Evolutionary conservation across 2,113 vertebrate genomes (phyloP).

Genomic region (Capreolus pygargus): DNA sequence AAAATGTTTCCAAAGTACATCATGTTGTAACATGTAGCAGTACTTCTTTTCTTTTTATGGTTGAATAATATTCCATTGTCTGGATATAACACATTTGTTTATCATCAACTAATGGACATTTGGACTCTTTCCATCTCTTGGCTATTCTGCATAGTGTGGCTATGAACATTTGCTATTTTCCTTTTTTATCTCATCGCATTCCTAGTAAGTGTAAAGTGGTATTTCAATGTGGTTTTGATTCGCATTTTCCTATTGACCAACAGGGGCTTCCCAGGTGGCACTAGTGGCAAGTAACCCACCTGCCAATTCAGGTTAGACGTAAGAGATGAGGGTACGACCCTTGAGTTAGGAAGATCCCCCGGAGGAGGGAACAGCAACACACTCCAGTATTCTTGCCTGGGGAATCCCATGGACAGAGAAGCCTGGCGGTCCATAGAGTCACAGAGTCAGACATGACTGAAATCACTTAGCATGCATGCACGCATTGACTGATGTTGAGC

Average conservation of each 20-base stretch:
- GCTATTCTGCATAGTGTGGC: neutral
- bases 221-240: neutral
- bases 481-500: neutral
- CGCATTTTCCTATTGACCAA: neutral
- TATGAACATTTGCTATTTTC: neutral
- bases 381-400: neutral
- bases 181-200: neutral
- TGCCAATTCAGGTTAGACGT: neutral
- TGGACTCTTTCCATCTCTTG: neutral
- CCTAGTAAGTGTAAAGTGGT: neutral
- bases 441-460: neutral
- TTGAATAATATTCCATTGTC: neutral
- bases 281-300: neutral
- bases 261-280: neutral
- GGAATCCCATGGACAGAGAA: neutral
- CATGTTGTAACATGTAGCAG: neutral
- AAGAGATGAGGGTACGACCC: neutral
- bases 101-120: neutral
- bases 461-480: neutral
- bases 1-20: neutral
- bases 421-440: neutral
- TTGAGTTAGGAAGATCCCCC: neutral
- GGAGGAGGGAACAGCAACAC: neutral
- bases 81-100: neutral
- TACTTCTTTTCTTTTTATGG: neutral